These are phyloP conservation scores for Actenoides lindsayi DNA, from an alignment of 2,113 vertebrate species.

Conservation along the genomic window DNA sequence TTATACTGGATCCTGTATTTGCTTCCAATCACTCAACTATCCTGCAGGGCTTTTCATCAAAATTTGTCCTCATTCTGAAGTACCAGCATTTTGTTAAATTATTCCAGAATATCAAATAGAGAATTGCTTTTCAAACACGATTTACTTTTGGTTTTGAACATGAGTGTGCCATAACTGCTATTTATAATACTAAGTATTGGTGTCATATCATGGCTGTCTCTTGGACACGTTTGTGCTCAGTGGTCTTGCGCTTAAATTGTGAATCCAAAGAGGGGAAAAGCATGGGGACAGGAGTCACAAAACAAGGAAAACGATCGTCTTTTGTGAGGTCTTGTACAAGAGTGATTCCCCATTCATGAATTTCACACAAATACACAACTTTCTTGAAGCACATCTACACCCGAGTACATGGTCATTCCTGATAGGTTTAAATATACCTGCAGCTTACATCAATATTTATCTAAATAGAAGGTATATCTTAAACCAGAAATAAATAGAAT, in stretches of 20 bases:
- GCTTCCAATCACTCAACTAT: neutral
- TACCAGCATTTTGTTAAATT: neutral
- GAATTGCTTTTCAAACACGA: neutral
- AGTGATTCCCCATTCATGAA: neutral
- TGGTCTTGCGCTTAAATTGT: neutral
- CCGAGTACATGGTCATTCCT: neutral
- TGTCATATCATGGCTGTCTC: neutral
- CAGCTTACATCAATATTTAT: neutral
- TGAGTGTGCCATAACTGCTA: fast-evolving
- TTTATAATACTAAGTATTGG: neutral
- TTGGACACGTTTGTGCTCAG: neutral
- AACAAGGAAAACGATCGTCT: neutral
- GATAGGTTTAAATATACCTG: neutral
- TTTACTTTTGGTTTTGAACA: neutral
- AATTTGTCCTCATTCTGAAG: neutral
- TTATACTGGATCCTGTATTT: neutral
- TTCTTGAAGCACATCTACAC: neutral
- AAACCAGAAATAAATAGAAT: neutral
- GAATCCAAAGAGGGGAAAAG: neutral
- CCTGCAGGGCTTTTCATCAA: neutral
- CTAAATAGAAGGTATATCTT: neutral
- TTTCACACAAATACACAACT: neutral
- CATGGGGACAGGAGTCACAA: neutral
- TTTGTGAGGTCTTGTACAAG: neutral
- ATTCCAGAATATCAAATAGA: neutral